phyloP scores from a whole-genome alignment of 92 coral and sea anemone species.

The Phymanthus crucifer region DNA sequence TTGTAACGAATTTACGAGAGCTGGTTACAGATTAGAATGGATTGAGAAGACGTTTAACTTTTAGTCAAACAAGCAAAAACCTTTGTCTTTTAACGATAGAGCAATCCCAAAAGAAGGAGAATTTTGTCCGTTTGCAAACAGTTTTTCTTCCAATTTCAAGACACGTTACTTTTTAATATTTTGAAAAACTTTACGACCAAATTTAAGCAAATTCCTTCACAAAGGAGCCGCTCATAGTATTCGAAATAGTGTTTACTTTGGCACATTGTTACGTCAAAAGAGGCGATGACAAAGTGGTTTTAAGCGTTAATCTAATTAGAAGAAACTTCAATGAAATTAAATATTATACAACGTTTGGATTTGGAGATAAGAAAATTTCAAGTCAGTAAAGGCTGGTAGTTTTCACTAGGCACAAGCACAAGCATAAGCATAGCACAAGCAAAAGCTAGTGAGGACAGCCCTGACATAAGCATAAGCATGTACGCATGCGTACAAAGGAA shows the following conservation, averaged over 20 bases:
- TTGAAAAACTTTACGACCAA: too few species aligned
- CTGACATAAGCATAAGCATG: too few species aligned
- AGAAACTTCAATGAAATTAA: neutral
- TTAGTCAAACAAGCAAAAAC: neutral
- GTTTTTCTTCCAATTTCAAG: too few species aligned
- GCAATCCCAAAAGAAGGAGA: neutral
- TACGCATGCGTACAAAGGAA: too few species aligned
- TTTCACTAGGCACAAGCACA: too few species aligned
- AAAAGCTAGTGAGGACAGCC: too few species aligned
- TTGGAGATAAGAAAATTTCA: neutral
- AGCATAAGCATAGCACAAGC: too few species aligned
- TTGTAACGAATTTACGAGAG: neutral
- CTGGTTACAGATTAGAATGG: neutral
- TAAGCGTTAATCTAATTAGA: neutral
- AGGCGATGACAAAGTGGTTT: constrained; percentile 1
- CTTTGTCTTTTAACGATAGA: neutral
- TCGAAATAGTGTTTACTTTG: neutral
- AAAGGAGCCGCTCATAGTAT: neutral
- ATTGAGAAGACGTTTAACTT: neutral
- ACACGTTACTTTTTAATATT: too few species aligned
- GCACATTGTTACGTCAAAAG: neutral
- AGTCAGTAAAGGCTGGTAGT: neutral
- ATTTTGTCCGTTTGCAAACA: neutral
- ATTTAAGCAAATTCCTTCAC: too few species aligned
- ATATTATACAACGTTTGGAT: neutral